phyloP scores from a whole-genome alignment of 2,113 vertebrate genomes.

The Aythya baeri region DNA sequence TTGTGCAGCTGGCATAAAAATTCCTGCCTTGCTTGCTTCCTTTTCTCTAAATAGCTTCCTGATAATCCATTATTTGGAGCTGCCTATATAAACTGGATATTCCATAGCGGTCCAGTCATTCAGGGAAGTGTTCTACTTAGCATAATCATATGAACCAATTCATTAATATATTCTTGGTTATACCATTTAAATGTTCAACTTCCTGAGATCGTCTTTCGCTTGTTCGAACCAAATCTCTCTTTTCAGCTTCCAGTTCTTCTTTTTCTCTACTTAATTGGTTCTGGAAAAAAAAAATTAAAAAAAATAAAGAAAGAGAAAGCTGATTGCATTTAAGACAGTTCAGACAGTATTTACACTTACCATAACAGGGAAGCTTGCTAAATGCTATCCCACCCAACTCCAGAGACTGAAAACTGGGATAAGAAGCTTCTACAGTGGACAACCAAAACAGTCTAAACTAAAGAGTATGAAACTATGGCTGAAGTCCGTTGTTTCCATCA shows the following conservation, averaged over 20 bases:
- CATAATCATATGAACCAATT: not conserved
- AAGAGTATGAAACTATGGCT: not conserved
- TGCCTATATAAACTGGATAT: not conserved
- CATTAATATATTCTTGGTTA: not conserved
- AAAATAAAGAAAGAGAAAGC: not conserved
- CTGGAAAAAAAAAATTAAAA: conserved; percentile 66
- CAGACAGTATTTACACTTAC: not conserved
- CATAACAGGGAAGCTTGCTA: not conserved
- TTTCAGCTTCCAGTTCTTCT: conserved; percentile 92
- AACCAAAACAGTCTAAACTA: not conserved
- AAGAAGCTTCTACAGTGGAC: not conserved
- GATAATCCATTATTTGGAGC: not conserved
- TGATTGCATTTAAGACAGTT: not conserved
- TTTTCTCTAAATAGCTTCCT: not conserved
- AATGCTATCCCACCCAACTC: not conserved
- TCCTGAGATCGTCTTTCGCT: conserved; percentile 90
- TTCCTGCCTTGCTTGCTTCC: not conserved
- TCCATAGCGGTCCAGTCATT: not conserved
- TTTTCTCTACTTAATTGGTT: conserved; percentile 85
- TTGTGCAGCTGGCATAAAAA: not conserved
- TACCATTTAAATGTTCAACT: conserved; percentile 92
- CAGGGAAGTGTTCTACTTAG: not conserved
- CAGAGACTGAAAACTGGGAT: not conserved
- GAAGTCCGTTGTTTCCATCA: not conserved
- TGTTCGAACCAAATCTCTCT: conserved; percentile 90